These are phyloP conservation scores for Palloptera scutellata DNA, from an alignment of 2,888 invertebrate species.

Conservation along the genomic window DNA sequence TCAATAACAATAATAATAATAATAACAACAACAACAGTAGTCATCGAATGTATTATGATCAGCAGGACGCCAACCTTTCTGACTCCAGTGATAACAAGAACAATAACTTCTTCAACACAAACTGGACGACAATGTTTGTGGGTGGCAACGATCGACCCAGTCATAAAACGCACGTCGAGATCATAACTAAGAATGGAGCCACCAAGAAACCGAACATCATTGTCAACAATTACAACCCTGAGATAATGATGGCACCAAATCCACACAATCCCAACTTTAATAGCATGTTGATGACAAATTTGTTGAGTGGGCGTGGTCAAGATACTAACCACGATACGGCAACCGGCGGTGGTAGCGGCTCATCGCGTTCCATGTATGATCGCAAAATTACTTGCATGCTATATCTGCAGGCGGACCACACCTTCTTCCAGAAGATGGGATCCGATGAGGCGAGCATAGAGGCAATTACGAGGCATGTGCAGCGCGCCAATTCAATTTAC, in stretches of 20 bases:
- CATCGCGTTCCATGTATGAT: constrained; percentile 65
- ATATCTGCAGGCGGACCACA: constrained; percentile 95
- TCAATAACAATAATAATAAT: constrained; percentile 35
- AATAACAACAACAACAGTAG: constrained; percentile 17
- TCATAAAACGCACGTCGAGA: constrained; percentile 74
- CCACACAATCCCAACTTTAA: constrained; percentile 59
- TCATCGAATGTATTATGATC: constrained; percentile 41
- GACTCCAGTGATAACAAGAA: constrained; percentile 43
- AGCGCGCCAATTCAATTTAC: constrained; percentile 89
- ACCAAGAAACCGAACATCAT: constrained; percentile 72
- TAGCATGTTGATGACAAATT: constrained; percentile 59
- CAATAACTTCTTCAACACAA: constrained; percentile 59
- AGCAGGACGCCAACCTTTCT: too few relatives aligned
- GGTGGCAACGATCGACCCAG: constrained; percentile 66
- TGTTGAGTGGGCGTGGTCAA: constrained; percentile 53
- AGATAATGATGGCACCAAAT: constrained; percentile 59
- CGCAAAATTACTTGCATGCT: constrained; percentile 93
- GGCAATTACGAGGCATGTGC: constrained; percentile 93
- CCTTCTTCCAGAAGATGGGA: constrained; percentile 94
- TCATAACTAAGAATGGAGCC: constrained; percentile 72
- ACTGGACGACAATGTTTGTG: constrained; percentile 53
- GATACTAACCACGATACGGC: constrained; percentile 31
- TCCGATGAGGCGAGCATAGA: constrained; percentile 94
- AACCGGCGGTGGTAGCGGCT: constrained; percentile 34
- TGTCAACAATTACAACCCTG: constrained; percentile 68